Base-by-base conservation (phyloP, 2,113 vertebrate genomes). In the Vidua chalybeata region DNA sequence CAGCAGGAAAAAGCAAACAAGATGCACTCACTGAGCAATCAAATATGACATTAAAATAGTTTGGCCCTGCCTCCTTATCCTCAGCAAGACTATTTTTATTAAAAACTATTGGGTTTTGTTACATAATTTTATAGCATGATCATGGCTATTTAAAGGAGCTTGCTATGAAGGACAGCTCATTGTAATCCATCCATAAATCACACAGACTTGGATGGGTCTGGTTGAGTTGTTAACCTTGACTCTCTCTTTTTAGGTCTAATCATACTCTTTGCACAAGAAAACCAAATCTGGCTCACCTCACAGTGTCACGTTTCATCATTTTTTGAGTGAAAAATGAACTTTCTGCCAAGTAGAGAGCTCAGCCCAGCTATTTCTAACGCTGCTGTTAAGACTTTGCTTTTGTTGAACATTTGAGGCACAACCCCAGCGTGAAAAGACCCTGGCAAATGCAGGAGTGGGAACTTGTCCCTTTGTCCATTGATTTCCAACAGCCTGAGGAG, bases 371-470 rank as follows among this genome's bases (percentile, higher is more conserved):
- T 45, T 28, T 28, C 67, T 27, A 49, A 62, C 24, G 21, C 56
- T 87, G 87, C 41, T 39, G 26, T 58, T 48, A 43, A 35, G 26
- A 13, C 59, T 31, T 37, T 46, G 10, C 31, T 64, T 58, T 64
- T 58, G 22, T 24, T 56, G 46, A 45, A n/a, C 17, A 2, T 52
- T 10, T 49, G 49, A 63, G 37, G 24, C 22, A 35, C 20, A 39
- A 4, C 5, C 41, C 5, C 27, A 28, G 1, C 0, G 1, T n/a
- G 24, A 27, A 20, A 78, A 67, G 33, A 19, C 41, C 15, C 28
- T 15, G 62, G 37, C 11, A 52, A 61, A 51, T 5, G 14, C 41
- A 16, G 19, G 37, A 2, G 5, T 28, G 45, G 73, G 56, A 35
- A 5, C 7, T 10, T 35, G 8, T 48, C 28, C 63, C 46, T 52